Evolutionary conservation across 2,888 invertebrate genomes (phyloP).

Genomic region (Tricholauxania praeusta): DNA sequence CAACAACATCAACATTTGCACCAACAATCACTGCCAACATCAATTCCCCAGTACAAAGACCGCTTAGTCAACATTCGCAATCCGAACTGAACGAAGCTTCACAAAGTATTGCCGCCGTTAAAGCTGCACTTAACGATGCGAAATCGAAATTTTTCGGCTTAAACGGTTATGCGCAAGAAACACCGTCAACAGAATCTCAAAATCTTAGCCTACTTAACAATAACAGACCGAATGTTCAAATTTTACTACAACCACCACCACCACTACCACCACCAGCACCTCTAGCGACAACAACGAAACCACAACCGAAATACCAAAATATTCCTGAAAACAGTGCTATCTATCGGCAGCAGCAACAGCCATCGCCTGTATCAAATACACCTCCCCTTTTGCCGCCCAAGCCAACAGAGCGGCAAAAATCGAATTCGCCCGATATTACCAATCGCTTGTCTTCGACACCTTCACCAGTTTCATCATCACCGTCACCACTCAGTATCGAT

Average conservation of each 20-base stretch:
- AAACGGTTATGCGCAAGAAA: conserved; percentile 53
- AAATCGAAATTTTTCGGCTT: conserved; percentile 67
- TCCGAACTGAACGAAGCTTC: conserved; percentile 56
- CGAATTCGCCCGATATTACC: conserved; percentile 11
- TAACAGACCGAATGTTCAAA: conserved; percentile 40
- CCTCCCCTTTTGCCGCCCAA: conserved; percentile 50
- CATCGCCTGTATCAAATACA: conserved; percentile 21
- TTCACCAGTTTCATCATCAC: conserved; percentile 33
- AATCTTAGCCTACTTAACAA: conserved; percentile 30
- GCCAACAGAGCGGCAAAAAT: conserved; percentile 43
- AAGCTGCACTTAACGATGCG: conserved; percentile 66
- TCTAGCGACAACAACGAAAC: conserved; percentile 29
- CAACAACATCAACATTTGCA: conserved; percentile 37
- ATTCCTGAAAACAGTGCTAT: conserved; percentile 59
- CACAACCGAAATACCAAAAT: conserved; percentile 61
- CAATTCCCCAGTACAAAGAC: conserved; percentile 40
- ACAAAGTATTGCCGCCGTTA: conserved; percentile 63
- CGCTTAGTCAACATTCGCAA: conserved; percentile 58
- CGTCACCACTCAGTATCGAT: not conserved
- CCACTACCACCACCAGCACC: conserved; percentile 31
- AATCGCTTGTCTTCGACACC: conserved; percentile 23
- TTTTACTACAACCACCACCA: conserved; percentile 42
- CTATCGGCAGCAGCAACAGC: conserved; percentile 48
- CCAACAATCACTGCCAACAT: conserved; percentile 30
- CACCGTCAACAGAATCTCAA: conserved; percentile 38